Evolutionary conservation across 2,888 invertebrate genomes (phyloP).

Genomic region (Ferrisia virgata): DNA sequence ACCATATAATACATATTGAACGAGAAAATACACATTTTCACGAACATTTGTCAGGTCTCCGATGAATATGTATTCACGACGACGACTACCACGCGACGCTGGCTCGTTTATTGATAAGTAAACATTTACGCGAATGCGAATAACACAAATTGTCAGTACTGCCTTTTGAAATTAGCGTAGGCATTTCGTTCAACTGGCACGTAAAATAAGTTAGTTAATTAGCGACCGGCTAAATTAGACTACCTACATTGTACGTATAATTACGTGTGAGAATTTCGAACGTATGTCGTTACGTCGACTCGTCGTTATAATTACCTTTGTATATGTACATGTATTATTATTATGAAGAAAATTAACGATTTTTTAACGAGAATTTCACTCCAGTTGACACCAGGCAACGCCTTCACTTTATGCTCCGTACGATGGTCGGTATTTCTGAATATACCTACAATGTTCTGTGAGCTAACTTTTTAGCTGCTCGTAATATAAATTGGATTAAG

Average conservation of each 20-base stretch:
- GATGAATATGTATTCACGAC: not conserved
- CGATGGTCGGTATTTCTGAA: no score
- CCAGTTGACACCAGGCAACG: not conserved
- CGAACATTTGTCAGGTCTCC: not conserved
- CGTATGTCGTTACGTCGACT: not conserved
- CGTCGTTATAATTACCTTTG: not conserved
- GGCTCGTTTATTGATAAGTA: not conserved
- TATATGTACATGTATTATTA: no score
- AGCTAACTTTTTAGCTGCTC: no score
- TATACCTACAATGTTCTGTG: no score
- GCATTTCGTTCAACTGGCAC: not conserved
- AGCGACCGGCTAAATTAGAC: conserved; percentile 1
- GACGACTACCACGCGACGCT: no score
- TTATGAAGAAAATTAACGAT: not conserved
- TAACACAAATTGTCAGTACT: not conserved
- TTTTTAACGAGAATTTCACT: not conserved
- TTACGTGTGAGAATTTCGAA: not conserved
- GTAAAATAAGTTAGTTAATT: not conserved
- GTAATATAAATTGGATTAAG: no score
- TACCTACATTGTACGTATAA: not conserved
- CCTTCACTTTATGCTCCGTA: not conserved
- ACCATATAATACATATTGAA: no score
- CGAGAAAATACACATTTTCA: not conserved
- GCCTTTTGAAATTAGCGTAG: conserved; percentile 5
- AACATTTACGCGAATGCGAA: conserved; percentile 14